Evolutionary conservation across 2,797 vertebrate genomes (phyloP), one percentile per base, ranked within the genome.

Genomic region (Setipinna tenuifilis): DNA sequence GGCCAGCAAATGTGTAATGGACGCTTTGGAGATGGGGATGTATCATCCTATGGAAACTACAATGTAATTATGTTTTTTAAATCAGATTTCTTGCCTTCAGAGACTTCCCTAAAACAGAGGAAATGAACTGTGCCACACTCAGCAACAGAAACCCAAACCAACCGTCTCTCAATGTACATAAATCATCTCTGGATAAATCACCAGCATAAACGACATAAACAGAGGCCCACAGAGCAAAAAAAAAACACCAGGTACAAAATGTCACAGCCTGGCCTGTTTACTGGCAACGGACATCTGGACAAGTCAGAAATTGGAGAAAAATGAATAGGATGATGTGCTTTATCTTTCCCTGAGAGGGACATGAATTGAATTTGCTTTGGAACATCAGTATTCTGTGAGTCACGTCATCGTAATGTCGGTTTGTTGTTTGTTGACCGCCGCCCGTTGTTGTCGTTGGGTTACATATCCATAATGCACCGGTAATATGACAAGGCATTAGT

Each of bases 1-100:
- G 6, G 35, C 85, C 9, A 54, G 50, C 50, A 54, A 84, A 84
- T 17, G 82, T 90, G 88, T 93, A 94, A 94, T 93, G 92, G 90
- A 85, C 89, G 84, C 88, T 87, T 81, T 88, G 87, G 89, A 90
- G 92, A 93, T 54, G 50, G 50, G 50, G 50, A 54, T 94, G 87
- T 88, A 92, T 93, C 92, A 88, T 89, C 89, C 91, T 86, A 87
- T 83, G 86, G 61, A 82, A 90, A 85, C 83, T 87, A 12, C 88
- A 93, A 94, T 93, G 92, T 89, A 92, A 93, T 95, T 93, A 90
- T 88, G 89, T 6, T 7, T 86, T 88, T 83, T 85, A 82, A 86
- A 94, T 94, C 93, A 89, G 93, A 94, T 94, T 93, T 90, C 84
- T 89, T 87, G 83, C 89, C 90, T 59, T 88, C 86, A 71, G 90